Conservation (phyloP, 2,113 vertebrate genomes). For the Nothocercus nigrocapillus region DNA sequence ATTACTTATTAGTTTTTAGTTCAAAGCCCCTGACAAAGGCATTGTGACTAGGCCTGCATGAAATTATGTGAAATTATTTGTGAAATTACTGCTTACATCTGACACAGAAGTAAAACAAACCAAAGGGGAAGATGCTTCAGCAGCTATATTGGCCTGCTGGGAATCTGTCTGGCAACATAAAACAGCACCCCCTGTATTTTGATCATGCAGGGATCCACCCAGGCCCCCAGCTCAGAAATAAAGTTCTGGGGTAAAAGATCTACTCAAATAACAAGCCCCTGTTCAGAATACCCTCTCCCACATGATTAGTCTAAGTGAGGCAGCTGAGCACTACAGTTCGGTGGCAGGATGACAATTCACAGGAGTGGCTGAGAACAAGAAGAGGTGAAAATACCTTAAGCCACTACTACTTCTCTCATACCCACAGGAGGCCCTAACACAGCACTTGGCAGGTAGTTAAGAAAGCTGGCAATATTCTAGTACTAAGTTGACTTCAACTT, state of each 20-base stretch:
- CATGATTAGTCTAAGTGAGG: neutral
- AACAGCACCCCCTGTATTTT: neutral
- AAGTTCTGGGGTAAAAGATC: neutral
- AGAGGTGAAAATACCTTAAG: neutral
- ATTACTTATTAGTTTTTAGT: neutral
- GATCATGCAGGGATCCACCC: neutral
- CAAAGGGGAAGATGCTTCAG: neutral
- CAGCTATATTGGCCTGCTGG: neutral
- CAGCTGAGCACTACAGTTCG: neutral
- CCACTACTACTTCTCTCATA: neutral
- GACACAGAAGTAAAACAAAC: neutral
- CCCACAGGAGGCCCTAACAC: neutral
- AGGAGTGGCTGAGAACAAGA: neutral
- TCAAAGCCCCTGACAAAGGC: neutral
- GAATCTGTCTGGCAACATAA: neutral
- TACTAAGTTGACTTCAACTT: fast-evolving
- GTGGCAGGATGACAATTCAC: neutral
- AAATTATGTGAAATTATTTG: neutral
- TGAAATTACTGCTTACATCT: neutral
- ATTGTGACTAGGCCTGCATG: neutral
- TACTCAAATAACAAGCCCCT: neutral
- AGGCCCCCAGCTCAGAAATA: neutral
- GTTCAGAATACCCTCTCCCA: neutral
- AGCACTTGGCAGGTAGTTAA: neutral
- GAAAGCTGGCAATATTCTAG: neutral